These are phyloP conservation scores for Furnarius figulus DNA, from an alignment of 2,113 vertebrate species.

Conservation along the genomic window DNA sequence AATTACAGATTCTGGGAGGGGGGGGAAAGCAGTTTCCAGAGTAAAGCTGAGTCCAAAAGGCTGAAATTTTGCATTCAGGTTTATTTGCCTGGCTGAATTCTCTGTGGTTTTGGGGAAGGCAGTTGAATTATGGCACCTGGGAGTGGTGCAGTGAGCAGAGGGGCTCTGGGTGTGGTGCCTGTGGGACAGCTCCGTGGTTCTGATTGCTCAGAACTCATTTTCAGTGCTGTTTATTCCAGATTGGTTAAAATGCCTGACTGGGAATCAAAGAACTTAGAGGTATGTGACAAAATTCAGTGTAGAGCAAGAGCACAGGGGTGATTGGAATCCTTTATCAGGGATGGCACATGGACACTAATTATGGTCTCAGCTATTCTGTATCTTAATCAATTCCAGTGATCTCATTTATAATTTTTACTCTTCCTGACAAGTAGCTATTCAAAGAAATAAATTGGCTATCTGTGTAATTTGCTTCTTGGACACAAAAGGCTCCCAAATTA, in stretches of 20 bases:
- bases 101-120: background rate
- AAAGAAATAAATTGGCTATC: conserved; percentile 11
- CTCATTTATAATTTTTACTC: conserved; percentile 29
- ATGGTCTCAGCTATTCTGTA: background rate
- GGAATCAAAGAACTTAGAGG: background rate
- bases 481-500: conserved; percentile 18
- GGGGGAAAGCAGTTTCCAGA: background rate
- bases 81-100: background rate
- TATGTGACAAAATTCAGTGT: background rate
- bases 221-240: background rate
- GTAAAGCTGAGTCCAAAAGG: background rate
- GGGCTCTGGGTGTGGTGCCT: background rate
- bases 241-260: background rate
- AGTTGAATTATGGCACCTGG: background rate
- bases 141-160: background rate
- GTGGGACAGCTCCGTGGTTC: fast-evolving
- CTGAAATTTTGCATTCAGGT: background rate
- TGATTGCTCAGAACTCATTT: background rate
- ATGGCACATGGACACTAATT: background rate
- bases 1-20: background rate
- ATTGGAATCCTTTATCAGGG: background rate
- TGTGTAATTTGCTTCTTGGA: background rate
- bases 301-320: background rate
- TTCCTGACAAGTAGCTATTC: background rate
- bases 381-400: background rate